A percentile compares a stretch with the other conserved stretches of the same genome.
These are phyloP conservation scores for Tiliacea aurago DNA, from an alignment of 2,888 invertebrate genomes.

Conservation along the genomic window DNA sequence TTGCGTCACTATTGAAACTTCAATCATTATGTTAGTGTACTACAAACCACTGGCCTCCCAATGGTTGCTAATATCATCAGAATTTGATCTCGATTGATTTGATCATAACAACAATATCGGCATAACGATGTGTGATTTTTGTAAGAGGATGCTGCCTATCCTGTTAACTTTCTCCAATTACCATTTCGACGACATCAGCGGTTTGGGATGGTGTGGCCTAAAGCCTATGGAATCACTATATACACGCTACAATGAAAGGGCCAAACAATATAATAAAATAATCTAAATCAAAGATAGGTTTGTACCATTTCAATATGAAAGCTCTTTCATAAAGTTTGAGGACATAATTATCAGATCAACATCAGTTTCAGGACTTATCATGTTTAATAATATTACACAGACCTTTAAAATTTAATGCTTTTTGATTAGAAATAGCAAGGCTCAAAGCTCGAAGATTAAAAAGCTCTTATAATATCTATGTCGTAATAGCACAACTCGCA, in stretches of 20 bases:
- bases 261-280: not conserved
- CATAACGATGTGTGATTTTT: not conserved
- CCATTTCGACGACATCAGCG: not conserved
- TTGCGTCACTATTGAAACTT: not conserved
- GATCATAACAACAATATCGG: not conserved
- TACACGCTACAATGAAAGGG: not conserved
- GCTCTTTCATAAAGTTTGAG: not conserved
- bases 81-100: too few species aligned
- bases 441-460: not conserved
- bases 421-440: not conserved
- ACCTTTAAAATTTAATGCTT: too few species aligned
- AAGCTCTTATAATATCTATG: not conserved
- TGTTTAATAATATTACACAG: not conserved
- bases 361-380: not conserved
- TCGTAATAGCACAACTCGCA: constrained; percentile 23
- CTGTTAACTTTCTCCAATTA: not conserved
- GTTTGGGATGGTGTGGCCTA: not conserved
- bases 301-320: not conserved
- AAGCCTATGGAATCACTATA: not conserved
- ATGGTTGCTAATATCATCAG: not conserved
- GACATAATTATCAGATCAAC: not conserved
- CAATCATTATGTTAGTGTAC: not conserved
- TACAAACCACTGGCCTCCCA: not conserved
- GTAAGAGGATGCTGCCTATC: not conserved
- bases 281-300: not conserved